Base-by-base conservation (phyloP, 2,797 vertebrate genomes). In the Diceros bicornis region DNA sequence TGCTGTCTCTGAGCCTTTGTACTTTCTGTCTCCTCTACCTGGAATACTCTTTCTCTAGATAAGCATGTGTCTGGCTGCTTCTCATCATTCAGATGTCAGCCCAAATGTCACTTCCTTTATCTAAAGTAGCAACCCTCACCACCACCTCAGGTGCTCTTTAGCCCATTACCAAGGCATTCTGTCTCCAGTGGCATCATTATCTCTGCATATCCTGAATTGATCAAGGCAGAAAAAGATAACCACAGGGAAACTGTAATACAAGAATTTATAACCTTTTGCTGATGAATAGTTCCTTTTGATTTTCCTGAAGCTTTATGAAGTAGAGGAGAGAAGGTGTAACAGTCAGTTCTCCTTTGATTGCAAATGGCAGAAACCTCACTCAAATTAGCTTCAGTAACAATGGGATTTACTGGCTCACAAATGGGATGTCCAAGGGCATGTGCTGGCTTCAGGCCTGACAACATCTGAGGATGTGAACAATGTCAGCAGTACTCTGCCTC, bases 281-380 rank as follows among this genome's bases (percentile, higher is more conserved):
- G 55, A 95, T 92, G 78, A 96, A 93, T 96, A 84, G 82, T 57
- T 97, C 21, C 41, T 85, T 97, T 96, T 89, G 74, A 95, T 97
- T 96, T 97, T 95, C 41, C 32, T 86, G 23, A 71, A 97, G 27
- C 37, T 90, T 68, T 93, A 79, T 57, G 81, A 97, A 59, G 64
- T 71, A 79, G 74, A 75, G 23, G 37, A 32, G 8, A 95, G n/a
- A 96, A 1, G 27, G 44, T 44, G 4, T 69, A 62, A 91, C 82
- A 92, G 77, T 89, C 91, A 97, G 66, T 50, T 7, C 7, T 41
- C 32, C 77, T 94, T 94, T 93, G 29, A 96, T 61, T 75, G 74
- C 12, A 83, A 94, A 91, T 77, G 72, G 59, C 78, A 96, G 88
- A 87, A 29, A 68, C 10, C 9, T 29, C 20, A 85, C 81, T 96